A percentile compares a stretch with the other conserved stretches of the same genome.
Conservation (phyloP, 2,797 vertebrate species). For the Acanthurus lineatus region DNA sequence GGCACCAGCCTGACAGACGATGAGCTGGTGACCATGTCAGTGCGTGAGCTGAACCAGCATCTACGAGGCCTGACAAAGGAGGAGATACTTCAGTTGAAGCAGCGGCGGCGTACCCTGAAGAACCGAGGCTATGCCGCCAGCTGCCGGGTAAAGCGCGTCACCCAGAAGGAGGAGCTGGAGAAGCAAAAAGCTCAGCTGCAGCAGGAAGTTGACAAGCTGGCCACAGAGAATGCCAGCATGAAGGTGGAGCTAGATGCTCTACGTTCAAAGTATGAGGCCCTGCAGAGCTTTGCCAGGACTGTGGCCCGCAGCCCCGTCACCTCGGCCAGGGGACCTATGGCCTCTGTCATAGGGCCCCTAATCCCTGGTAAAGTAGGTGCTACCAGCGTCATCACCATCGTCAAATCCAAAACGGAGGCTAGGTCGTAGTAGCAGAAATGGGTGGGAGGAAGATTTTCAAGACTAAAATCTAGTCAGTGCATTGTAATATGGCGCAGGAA, state of each 20-base stretch:
- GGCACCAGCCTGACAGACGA: slow-evolving; percentile 98
- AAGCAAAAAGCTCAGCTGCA: slow-evolving; percentile 97
- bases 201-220: slow-evolving; percentile 98
- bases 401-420: slow-evolving; percentile 98
- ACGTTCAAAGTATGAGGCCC: slow-evolving; percentile 98
- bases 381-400: slow-evolving; percentile 99
- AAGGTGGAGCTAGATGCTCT: slow-evolving; percentile 97
- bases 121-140: slow-evolving; percentile 98
- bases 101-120: slow-evolving; percentile 96
- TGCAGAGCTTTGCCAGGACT: slow-evolving; percentile 98
- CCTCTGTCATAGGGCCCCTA: slow-evolving; percentile 92
- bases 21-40: slow-evolving; percentile 99
- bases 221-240: slow-evolving; percentile 97
- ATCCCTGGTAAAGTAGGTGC: slow-evolving; percentile 96
- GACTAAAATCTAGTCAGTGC: slow-evolving; percentile 76
- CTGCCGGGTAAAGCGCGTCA: slow-evolving; percentile 97
- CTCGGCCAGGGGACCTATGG: slow-evolving; percentile 89
- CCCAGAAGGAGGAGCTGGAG: slow-evolving; percentile 99
- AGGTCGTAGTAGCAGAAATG: slow-evolving; percentile 91
- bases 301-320: slow-evolving; percentile 95
- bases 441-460: slow-evolving; percentile 67
- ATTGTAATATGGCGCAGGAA: slow-evolving; percentile 74
- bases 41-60: slow-evolving; percentile 98
- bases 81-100: slow-evolving; percentile 97
- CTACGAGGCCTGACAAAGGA: slow-evolving; percentile 96